Evolutionary conservation across 2,888 invertebrate species (phyloP), one percentile per base, ranked within the genome.

Genomic region (Perizoma affinitatum): DNA sequence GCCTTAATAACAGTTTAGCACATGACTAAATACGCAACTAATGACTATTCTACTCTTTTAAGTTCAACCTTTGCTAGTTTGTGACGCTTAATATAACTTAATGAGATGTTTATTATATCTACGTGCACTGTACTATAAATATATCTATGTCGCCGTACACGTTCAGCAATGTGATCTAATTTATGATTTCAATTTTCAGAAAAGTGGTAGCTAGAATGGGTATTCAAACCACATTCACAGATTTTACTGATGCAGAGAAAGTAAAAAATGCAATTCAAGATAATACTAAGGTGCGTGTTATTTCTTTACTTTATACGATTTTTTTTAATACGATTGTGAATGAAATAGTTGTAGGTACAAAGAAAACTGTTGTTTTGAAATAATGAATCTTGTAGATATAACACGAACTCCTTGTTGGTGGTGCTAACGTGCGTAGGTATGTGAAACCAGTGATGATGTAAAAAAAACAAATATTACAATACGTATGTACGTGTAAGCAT

Each of bases 241-340:
- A 99, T 85, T 94, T 96, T 60, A 95, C 96, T 0, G 88, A 96
- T 70, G 72, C 94, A 6, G 90, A 94, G 11, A 94, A 94, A 60
- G 82, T 99, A 11, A 91, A 94, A 68, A 92, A 93, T 45, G 95
- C 95, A 3, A 92, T 99, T 65, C 94, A 94, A 83, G 92, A 95
- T 8, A 97, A 97, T 76, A 99, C 98, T 5, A 98, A 97, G 94
- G 97, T 97, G 64, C 69, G 80, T 79, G 57, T 54, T 11, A 10
- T 8, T 58, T 48, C 11, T 42, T 41, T 38, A 6, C 46, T 9
- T 0, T 44, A 10, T n/a, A n/a, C n/a, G n/a, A n/a, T n/a, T 44
- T 44, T 6, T 6, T 7, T n/a, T 11, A 22, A 22, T 46, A 34
- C 46, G 34, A 34, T 35, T 9, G 34, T 22, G 22, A 44, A 44